Evolutionary conservation across 1,140 invertebrate species (phyloP), one percentile per base, ranked within the genome.

Genomic region (fruit fly (Drosophila melanogaster)): DNA sequence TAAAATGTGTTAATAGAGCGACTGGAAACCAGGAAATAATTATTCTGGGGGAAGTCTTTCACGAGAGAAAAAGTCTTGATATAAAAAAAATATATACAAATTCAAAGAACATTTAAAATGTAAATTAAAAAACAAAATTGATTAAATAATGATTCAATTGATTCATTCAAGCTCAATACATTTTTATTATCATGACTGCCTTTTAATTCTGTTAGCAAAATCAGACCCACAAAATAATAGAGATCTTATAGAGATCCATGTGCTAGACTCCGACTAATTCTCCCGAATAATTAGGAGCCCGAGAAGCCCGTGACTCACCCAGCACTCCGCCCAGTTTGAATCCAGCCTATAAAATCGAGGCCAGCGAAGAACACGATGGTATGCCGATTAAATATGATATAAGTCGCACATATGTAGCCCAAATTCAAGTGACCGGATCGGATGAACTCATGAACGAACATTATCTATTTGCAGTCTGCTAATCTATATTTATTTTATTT

Each of bases 311-410:
- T 41, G 91, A 92, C 51, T 92, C 91, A 33, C 90, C 91, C 26
- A 87, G 84, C 50, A 92, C 91, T 44, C 91, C 91, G 51, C 91
- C 91, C 56, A 92, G 91, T 57, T 75, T 49, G 37, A 92, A 92
- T 81, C 91, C 91, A 53, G 91, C 91, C 58, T 92, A 91, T 56
- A 92, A 92, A 60, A 92, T 92, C 43, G 91, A 92, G 38, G 49
- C 79, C 57, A 90, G 58, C 74, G 90, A 92, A 22, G 91, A 92
- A 66, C 77, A 91, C 38, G 91, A 92, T 89, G 91, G 87, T 91
- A 89, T 79, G 77, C 17, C 24, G 50, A 41, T 47, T 38, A 51
- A 10, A 49, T 38, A 17, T 41, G 22, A 62, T 41, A 33, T 53
- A n/a, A 30, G 14, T 44, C 19, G 30, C 11, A 3, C n/a, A 40